These are phyloP conservation scores for Furcula furcula DNA, from an alignment of 2,888 invertebrate genomes.

Conservation along the genomic window DNA sequence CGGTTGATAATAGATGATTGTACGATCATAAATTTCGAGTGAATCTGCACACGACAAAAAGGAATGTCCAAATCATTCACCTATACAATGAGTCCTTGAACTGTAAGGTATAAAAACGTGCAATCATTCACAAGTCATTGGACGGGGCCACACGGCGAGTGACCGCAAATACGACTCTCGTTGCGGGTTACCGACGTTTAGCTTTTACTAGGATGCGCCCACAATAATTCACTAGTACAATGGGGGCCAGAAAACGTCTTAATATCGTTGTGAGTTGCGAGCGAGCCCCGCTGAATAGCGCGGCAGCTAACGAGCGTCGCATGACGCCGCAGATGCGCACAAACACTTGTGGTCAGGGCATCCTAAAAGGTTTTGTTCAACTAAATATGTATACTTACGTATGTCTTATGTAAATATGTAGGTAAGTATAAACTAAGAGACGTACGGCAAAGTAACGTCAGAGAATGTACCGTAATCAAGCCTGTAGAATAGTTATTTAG, in stretches of 20 bases:
- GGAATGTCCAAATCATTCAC: slow-evolving; percentile 14
- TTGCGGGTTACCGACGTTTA: slow-evolving; percentile 43
- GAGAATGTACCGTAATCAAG: too few species aligned
- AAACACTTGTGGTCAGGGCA: slow-evolving; percentile 24
- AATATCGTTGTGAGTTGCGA: slow-evolving; percentile 48
- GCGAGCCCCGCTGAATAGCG: slow-evolving; percentile 42
- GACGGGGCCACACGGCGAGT: slow-evolving; percentile 37
- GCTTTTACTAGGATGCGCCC: slow-evolving; percentile 50
- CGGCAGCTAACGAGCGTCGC: slow-evolving; percentile 48
- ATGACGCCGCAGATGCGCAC: slow-evolving; percentile 45
- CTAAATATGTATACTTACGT: too few species aligned
- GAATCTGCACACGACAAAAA: slow-evolving; percentile 1
- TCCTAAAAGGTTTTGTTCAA: too few species aligned
- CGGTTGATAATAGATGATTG: slow-evolving; percentile 1
- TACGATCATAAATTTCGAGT: background rate
- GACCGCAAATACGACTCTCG: slow-evolving; percentile 40
- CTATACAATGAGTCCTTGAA: slow-evolving; percentile 22
- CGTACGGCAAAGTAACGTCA: too few species aligned
- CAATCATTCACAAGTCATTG: slow-evolving; percentile 43
- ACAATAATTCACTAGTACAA: slow-evolving; percentile 57
- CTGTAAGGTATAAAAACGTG: slow-evolving; percentile 24
- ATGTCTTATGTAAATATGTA: too few species aligned
- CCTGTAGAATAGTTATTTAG: too few species aligned
- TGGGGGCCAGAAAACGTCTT: slow-evolving; percentile 53
- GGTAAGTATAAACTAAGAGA: too few species aligned